phyloP scores from a whole-genome alignment of 2,888 invertebrate species.

The Thera britannica region DNA sequence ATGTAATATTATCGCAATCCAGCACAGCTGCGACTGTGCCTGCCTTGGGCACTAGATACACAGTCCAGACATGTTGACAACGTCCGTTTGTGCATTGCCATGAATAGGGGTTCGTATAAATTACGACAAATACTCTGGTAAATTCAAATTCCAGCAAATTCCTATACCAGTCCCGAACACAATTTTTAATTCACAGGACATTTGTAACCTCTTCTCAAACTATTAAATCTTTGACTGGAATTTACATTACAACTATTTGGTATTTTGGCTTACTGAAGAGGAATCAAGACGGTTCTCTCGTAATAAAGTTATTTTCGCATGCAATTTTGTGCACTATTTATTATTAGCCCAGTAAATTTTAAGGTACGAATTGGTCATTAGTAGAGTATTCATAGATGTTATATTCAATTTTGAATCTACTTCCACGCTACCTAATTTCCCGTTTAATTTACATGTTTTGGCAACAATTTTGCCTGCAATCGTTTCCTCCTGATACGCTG shows the following conservation, averaged over 20 bases:
- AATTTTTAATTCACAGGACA: conserved; percentile 1
- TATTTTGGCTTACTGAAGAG: background rate
- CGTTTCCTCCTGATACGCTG: conserved; percentile 14
- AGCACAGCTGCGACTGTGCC: conserved; percentile 44
- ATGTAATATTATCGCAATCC: conserved; percentile 48
- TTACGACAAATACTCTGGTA: conserved; percentile 19
- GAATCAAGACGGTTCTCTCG: conserved; percentile 34
- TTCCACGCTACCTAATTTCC: conserved; percentile 4
- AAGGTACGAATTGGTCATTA: conserved; percentile 7
- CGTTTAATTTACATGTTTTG: conserved; percentile 28
- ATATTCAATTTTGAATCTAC: conserved; percentile 7
- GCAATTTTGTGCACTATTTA: conserved; percentile 43
- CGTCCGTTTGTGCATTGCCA: conserved; percentile 41
- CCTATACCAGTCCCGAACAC: background rate
- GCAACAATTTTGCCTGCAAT: conserved; percentile 13
- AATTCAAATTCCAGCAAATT: conserved; percentile 3
- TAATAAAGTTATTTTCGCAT: conserved; percentile 46
- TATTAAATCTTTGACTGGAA: background rate
- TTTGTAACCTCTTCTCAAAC: background rate
- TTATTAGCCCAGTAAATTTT: conserved; percentile 30
- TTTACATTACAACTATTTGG: background rate
- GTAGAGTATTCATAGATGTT: background rate
- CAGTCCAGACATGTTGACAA: conserved; percentile 52
- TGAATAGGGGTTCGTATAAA: conserved; percentile 36
- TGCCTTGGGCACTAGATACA: conserved; percentile 33